Base-by-base conservation (phyloP, 2,113 vertebrate genomes). In the Todiramphus saurophagus region DNA sequence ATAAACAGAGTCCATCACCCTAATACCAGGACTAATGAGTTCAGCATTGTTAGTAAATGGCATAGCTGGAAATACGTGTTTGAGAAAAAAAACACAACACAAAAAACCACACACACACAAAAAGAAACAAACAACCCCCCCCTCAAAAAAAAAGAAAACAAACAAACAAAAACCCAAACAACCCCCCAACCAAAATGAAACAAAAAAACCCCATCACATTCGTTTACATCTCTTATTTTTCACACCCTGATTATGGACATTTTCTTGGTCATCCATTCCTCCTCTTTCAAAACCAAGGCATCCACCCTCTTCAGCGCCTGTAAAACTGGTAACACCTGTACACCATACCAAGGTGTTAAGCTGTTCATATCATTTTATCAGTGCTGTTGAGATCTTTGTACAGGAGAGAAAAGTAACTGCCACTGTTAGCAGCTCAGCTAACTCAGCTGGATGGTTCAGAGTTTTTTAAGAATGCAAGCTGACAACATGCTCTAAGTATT, bases 321-420 rank as follows among this genome's bases (percentile, higher is more conserved):
- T 66, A 66, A 43, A 92, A 97, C 83, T 94, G 85, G 95, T 96
- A 92, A 56, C 91, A 86, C 89, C 85, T 97, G 95, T 90, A 79
- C 70, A 35, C 83, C 60, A 28, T 13, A 13, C 77, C 83, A 92
- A 55, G 31, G 44, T 69, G 87, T 73, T 27, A 82, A 83, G 30
- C 53, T 75, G 66, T 78, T 95, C 44, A 2, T 95, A 95, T 95
- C 80, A 82, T 89, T 96, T 93, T 82, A 94, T 96, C 94, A 91
- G 13, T 93, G 88, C 64, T 92, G 44, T 15, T 69, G 83, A 84
- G 73, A 89, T 58, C 81, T 92, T 64, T 76, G 69, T 64, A n/a
- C 44, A 60, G 70, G 90, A 89, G 66, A 75, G 86, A 60, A 60
- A 10, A 50, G 69, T 35, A 94, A 91, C 86, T 48, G 9, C 48